Base-by-base conservation (phyloP, 2,113 vertebrate species). In the Rhynchomys soricoides region DNA sequence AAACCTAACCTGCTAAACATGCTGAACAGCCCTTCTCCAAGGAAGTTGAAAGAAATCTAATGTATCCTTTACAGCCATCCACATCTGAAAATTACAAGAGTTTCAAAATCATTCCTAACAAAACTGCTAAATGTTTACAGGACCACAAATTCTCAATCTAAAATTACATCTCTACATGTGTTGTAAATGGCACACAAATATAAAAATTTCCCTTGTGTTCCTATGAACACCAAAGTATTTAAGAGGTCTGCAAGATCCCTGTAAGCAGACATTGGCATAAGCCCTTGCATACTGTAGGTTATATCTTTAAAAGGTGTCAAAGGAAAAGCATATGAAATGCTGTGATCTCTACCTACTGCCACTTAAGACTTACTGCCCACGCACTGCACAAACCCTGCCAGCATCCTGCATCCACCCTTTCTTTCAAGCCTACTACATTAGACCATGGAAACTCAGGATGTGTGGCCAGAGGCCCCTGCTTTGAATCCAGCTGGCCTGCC, bases 401-500 rank as follows among this genome's bases (percentile, higher is more conserved):
- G 97, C 95, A 97, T 97, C 97, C 98, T 97, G 96, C 96, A 97
- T 91, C 98, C 98, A 96, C 98, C 97, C 98, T 95, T 97, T 97
- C 96, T 97, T 97, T 97, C 96, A 97, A 97, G 90, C 87, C 97
- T 93, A 90, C 94, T 95, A 95, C 77, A 94, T 97, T 93, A 96
- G 94, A 86, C 96, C 88, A 97, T 97, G 97, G 98, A 98, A 99
- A 98, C 97, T 97, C 98, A 98, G 98, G 98, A 99, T 99, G 97
- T 97, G 96, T 94, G 97, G 98, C 98, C 96, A 97, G 97, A 94
- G 75, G 96, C 95, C 97, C 86, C 97, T 90, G 77, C 94, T 91
- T 97, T 98, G 97, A 97, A 97, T 98, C 97, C 95, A 95, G 96
- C 97, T 97, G 96, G 96, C 96, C 92, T 59, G 97, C 95, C 96